Evolutionary conservation across 2,888 invertebrate genomes (phyloP).

Genomic region (Petrolisthes cinctipes): DNA sequence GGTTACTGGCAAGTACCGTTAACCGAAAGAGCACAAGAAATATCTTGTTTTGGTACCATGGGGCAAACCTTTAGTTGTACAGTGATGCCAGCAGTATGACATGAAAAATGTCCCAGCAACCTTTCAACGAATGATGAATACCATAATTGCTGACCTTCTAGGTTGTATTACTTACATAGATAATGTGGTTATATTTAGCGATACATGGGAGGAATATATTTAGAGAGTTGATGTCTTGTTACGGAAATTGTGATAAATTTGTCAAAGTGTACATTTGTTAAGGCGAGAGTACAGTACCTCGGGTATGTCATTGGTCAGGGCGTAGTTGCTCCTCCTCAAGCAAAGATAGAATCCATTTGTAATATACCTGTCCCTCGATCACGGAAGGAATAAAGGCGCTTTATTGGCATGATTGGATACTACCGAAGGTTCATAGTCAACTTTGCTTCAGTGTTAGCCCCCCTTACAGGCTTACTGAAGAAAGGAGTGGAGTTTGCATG

Average conservation of each 20-base stretch:
- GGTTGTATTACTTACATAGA: slow-evolving; percentile 8
- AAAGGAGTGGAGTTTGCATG: not conserved
- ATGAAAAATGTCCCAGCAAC: slow-evolving; percentile 5
- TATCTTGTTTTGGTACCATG: not conserved
- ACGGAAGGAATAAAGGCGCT: not conserved
- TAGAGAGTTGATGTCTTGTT: not conserved
- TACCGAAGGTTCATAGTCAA: not conserved
- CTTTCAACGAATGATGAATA: slow-evolving; percentile 3
- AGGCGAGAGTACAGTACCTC: not conserved
- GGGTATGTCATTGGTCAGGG: slow-evolving; percentile 7
- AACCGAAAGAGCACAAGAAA: not conserved
- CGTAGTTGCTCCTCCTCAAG: not conserved
- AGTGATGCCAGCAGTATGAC: not conserved
- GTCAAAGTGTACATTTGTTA: slow-evolving; percentile 1
- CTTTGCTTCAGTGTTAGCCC: not conserved
- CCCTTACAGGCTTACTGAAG: not conserved
- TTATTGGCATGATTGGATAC: slow-evolving; percentile 6
- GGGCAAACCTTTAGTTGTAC: not conserved
- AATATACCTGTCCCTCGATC: not conserved
- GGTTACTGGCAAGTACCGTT: not conserved
- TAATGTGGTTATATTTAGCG: not conserved
- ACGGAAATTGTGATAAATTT: not conserved
- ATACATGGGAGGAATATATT: slow-evolving; percentile 2
- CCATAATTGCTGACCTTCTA: not conserved
- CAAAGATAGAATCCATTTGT: not conserved